Evolutionary conservation across 2,888 invertebrate species (phyloP).

Genomic region (Norana najaformis): DNA sequence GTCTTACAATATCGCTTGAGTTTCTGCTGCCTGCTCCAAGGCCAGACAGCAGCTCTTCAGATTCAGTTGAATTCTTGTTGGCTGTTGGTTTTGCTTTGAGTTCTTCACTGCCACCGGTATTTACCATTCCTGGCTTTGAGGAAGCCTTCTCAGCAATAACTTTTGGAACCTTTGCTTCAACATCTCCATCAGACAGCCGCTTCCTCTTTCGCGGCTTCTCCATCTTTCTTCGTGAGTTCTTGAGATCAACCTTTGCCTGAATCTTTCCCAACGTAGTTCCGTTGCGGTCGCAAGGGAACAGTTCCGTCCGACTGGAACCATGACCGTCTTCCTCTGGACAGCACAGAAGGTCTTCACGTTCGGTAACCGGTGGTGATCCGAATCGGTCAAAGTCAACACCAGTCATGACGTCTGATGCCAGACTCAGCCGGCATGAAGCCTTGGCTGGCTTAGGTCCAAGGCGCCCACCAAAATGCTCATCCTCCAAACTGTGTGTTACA

Average conservation of each 20-base stretch:
- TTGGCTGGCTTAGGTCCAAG: not conserved
- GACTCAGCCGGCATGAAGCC: not conserved
- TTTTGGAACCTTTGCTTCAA: constrained; percentile 8
- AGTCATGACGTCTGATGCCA: not conserved
- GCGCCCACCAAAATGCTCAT: not conserved
- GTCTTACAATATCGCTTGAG: constrained; percentile 32
- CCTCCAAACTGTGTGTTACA: not conserved
- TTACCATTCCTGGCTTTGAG: constrained; percentile 9
- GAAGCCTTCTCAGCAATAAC: not conserved
- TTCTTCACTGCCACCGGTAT: not conserved
- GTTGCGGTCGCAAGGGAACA: not conserved
- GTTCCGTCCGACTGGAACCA: not conserved
- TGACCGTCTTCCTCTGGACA: not conserved
- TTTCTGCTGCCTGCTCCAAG: constrained; percentile 17
- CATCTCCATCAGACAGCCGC: constrained; percentile 30
- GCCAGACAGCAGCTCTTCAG: not conserved
- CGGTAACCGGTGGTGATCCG: not conserved
- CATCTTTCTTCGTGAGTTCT: constrained; percentile 59
- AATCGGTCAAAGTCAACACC: constrained; percentile 13
- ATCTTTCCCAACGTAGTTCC: not conserved
- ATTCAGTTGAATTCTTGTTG: not conserved
- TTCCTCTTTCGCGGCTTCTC: constrained; percentile 58
- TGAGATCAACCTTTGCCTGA: constrained; percentile 45
- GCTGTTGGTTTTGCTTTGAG: not conserved
- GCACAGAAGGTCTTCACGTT: not conserved